phyloP scores from a whole-genome alignment of 2,113 vertebrate species.

The Raja brachyura region DNA sequence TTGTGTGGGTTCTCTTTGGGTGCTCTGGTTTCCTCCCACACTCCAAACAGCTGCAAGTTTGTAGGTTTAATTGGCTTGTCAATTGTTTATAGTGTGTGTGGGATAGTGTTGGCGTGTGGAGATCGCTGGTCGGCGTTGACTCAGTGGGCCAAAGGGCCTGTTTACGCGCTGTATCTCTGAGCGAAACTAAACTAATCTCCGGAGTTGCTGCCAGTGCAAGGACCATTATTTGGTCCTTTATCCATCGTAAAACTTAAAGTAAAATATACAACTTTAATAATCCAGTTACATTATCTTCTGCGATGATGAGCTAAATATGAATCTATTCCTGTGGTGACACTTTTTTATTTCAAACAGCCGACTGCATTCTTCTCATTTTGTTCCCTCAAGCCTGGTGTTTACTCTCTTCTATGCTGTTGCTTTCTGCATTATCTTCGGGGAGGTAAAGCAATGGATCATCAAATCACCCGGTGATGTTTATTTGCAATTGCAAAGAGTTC shows the following conservation, averaged over 20 bases:
- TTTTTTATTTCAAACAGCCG: too few relatives aligned
- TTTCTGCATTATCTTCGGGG: background rate
- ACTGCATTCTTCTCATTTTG: background rate
- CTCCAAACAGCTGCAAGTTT: too few relatives aligned
- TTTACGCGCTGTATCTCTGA: too few relatives aligned
- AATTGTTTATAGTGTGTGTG: too few relatives aligned
- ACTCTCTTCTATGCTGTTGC: background rate
- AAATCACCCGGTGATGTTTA: background rate
- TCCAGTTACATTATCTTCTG: background rate
- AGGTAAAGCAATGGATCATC: background rate
- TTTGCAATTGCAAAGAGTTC: background rate
- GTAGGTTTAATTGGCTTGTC: too few relatives aligned
- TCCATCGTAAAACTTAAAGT: background rate
- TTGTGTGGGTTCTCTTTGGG: too few relatives aligned
- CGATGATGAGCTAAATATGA: background rate
- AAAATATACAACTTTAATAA: background rate
- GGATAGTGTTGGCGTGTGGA: too few relatives aligned
- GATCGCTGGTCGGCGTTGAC: too few relatives aligned
- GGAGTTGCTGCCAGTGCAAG: background rate
- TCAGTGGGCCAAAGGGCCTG: too few relatives aligned
- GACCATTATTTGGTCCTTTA: background rate
- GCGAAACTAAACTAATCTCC: background rate
- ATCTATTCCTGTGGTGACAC: background rate
- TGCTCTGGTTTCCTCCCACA: too few relatives aligned
- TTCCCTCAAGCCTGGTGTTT: background rate